Evolutionary conservation across 2,888 invertebrate genomes (phyloP).

Genomic region (Chloroclystis v-ata): DNA sequence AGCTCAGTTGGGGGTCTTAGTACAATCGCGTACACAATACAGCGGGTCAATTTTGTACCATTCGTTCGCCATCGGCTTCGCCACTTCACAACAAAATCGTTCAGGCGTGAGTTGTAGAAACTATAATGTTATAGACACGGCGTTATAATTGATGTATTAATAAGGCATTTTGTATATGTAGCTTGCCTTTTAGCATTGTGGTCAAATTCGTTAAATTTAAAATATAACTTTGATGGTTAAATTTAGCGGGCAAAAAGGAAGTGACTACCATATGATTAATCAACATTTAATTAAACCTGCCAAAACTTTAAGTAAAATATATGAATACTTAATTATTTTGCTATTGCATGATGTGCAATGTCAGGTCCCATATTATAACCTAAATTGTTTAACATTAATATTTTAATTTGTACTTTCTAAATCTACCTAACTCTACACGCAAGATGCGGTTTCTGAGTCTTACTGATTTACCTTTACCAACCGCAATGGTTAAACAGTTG

Average conservation of each 20-base stretch:
- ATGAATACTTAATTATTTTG: too few species aligned
- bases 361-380: not conserved
- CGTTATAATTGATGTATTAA: too few species aligned
- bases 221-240: too few species aligned
- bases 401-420: not conserved
- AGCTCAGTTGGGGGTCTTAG: conserved; percentile 40
- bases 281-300: too few species aligned
- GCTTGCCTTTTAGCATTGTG: too few species aligned
- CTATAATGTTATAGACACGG: conserved; percentile 6
- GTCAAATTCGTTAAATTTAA: too few species aligned
- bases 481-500: conserved; percentile 18
- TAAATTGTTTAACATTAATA: not conserved
- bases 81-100: conserved; percentile 24
- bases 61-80: conserved; percentile 24
- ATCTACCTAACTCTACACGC: conserved; percentile 2
- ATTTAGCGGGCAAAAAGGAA: too few species aligned
- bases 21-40: conserved; percentile 28
- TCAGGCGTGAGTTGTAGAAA: conserved; percentile 20
- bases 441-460: conserved; percentile 20
- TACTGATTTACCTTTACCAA: conserved; percentile 19
- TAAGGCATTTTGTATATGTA: too few species aligned
- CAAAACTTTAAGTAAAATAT: too few species aligned
- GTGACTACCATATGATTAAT: too few species aligned
- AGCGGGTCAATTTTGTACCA: conserved; percentile 36
- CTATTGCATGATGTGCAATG: too few species aligned